These are phyloP conservation scores for Lycaon pictus DNA, from an alignment of 2,113 vertebrate species.

Conservation along the genomic window DNA sequence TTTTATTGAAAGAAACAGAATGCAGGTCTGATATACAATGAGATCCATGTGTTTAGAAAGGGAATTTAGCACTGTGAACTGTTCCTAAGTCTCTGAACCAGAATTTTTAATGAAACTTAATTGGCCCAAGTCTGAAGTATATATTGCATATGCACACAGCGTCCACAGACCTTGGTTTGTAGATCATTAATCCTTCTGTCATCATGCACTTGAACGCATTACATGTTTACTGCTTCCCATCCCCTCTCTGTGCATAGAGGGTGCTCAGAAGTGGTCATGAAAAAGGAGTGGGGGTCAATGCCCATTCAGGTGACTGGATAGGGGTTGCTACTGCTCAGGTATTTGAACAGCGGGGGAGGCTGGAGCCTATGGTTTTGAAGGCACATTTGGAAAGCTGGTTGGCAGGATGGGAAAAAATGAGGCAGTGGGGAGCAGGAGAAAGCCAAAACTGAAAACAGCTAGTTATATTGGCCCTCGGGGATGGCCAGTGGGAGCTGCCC, in stretches of 20 bases:
- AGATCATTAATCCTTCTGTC: not conserved
- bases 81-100: not conserved
- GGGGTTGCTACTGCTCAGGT: not conserved
- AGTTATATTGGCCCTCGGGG: rapidly evolving
- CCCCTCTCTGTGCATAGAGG: not conserved
- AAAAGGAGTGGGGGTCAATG: not conserved
- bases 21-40: not conserved
- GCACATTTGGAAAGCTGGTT: not conserved
- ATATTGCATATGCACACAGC: rapidly evolving
- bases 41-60: not conserved
- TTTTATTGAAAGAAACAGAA: not conserved
- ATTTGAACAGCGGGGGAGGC: not conserved
- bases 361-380: not conserved
- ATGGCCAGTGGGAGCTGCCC: too few relatives aligned
- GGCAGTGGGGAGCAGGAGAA: not conserved
- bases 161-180: not conserved
- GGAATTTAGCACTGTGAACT: not conserved
- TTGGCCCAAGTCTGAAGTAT: not conserved
- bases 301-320: not conserved
- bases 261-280: not conserved
- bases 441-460: not conserved
- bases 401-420: not conserved
- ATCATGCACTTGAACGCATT: not conserved
- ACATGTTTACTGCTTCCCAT: not conserved
- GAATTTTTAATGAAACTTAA: not conserved